Evolutionary conservation across 2,888 invertebrate genomes (phyloP).

Genomic region (Hyppa rectilinea): DNA sequence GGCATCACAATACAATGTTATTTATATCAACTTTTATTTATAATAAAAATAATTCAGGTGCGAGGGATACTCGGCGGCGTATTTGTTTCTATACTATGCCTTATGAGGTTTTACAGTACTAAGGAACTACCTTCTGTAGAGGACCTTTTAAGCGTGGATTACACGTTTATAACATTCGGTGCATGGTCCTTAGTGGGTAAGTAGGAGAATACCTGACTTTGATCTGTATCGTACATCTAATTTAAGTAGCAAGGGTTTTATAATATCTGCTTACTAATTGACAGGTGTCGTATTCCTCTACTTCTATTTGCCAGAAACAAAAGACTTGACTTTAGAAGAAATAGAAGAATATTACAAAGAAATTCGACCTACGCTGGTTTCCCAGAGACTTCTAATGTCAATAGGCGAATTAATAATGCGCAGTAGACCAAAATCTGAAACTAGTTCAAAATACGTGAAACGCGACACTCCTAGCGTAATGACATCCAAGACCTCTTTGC

Average conservation of each 20-base stretch:
- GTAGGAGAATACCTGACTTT: slow-evolving; percentile 24
- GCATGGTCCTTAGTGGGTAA: slow-evolving; percentile 73
- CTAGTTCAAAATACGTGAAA: not conserved
- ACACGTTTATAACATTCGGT: slow-evolving; percentile 71
- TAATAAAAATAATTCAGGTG: slow-evolving; percentile 81
- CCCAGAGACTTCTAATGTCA: slow-evolving; percentile 68
- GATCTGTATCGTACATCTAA: not conserved
- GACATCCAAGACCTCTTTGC: not conserved
- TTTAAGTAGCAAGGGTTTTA: too few relatives aligned
- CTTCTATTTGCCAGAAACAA: slow-evolving; percentile 91
- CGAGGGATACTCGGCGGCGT: slow-evolving; percentile 91
- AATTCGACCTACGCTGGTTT: slow-evolving; percentile 83
- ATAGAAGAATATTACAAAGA: slow-evolving; percentile 92
- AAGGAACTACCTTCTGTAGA: slow-evolving; percentile 68
- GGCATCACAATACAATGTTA: not conserved
- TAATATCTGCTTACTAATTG: slow-evolving; percentile 43
- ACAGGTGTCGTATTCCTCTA: slow-evolving; percentile 89
- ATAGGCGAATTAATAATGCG: not conserved
- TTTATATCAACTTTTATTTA: not conserved
- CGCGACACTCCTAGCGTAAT: not conserved
- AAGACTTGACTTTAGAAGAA: slow-evolving; percentile 91
- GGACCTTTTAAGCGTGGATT: slow-evolving; percentile 66
- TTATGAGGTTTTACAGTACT: slow-evolving; percentile 72
- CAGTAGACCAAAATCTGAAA: not conserved
- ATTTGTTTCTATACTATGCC: slow-evolving; percentile 81